Evolutionary conservation across 2,888 invertebrate species (phyloP).

Genomic region (Baronia brevicornis): DNA sequence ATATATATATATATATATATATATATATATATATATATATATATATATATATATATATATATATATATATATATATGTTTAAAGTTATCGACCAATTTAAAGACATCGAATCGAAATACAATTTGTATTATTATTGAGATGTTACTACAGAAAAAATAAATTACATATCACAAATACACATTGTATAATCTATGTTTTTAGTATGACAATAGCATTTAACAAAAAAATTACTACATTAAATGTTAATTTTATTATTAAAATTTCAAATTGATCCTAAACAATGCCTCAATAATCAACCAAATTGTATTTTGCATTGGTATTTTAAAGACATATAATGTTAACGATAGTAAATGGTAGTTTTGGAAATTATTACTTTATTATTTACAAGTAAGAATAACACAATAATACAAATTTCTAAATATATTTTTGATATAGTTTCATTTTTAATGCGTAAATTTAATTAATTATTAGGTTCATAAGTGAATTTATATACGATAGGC

Average conservation of each 20-base stretch:
- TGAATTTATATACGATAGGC: too few species aligned
- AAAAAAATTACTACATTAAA: background rate
- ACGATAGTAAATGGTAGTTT: conserved; percentile 10
- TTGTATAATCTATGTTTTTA: too few species aligned
- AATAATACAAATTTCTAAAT: background rate
- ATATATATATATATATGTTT: conserved; percentile 9
- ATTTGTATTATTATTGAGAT: conserved; percentile 11
- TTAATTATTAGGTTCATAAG: too few species aligned
- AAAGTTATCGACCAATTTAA: conserved; percentile 10
- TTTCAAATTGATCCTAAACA: background rate
- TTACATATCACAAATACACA: too few species aligned
- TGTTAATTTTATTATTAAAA: background rate
- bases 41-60: too few species aligned
- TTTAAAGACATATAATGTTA: conserved; percentile 16
- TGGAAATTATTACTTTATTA: background rate
- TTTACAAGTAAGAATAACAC: background rate
- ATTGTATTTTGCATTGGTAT: conserved; percentile 9
- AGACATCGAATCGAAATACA: conserved; percentile 6
- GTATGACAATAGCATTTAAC: too few species aligned
- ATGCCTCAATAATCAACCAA: conserved; percentile 9
- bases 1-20: too few species aligned
- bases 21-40: too few species aligned
- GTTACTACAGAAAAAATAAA: too few species aligned
- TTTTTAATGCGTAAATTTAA: background rate
- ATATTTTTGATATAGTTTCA: background rate